phyloP scores from a whole-genome alignment of 2,797 vertebrate genomes.

The Poeciliopsis paucimaculata region DNA sequence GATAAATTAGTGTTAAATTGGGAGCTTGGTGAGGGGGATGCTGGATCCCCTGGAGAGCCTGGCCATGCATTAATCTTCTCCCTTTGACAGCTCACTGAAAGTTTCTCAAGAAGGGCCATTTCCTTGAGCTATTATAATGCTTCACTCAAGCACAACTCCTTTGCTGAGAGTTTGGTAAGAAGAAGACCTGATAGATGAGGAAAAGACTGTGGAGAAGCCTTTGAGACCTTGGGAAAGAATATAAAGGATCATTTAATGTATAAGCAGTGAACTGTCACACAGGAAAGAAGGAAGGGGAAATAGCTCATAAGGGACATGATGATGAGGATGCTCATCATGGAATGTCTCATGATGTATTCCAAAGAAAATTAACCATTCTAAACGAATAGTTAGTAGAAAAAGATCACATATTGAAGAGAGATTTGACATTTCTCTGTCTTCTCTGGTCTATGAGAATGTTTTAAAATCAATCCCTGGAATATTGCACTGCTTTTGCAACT shows the following conservation, averaged over 20 bases:
- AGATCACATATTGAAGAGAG: neutral
- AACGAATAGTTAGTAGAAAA: neutral
- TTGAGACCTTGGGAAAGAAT: constrained; percentile 46
- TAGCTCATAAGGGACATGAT: constrained; percentile 6
- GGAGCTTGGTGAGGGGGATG: constrained; percentile 49
- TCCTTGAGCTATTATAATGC: constrained; percentile 85
- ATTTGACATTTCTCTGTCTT: neutral
- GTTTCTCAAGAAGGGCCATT: constrained; percentile 84
- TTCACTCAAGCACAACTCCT: constrained; percentile 81
- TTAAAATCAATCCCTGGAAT: neutral
- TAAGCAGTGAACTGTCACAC: constrained; percentile 48
- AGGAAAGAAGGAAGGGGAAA: constrained; percentile 14
- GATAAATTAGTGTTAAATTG: constrained; percentile 57
- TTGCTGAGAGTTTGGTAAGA: constrained; percentile 57
- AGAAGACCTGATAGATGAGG: constrained; percentile 56
- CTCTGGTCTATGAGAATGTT: neutral
- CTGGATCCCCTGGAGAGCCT: constrained; percentile 75
- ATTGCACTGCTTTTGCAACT: neutral
- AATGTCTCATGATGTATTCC: neutral
- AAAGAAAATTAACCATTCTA: neutral
- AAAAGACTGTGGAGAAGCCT: constrained; percentile 38
- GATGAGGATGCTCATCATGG: neutral
- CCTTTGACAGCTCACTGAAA: constrained; percentile 82
- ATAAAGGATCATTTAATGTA: constrained; percentile 56
- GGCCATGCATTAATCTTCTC: constrained; percentile 83